These are phyloP conservation scores for Hemithea aestivaria DNA, from an alignment of 2,888 invertebrate genomes.

Conservation along the genomic window DNA sequence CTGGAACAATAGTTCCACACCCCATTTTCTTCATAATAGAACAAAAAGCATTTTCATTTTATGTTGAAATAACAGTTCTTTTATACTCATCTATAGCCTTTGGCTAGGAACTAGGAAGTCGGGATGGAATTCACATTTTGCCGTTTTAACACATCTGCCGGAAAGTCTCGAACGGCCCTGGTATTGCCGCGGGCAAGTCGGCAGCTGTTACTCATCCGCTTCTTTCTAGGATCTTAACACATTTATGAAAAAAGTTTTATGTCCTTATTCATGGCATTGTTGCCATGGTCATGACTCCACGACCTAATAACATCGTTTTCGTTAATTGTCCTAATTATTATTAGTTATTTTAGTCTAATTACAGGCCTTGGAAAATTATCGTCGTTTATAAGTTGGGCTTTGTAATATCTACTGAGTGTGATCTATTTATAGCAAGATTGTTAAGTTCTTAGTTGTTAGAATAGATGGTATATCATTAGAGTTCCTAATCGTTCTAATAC, in stretches of 20 bases:
- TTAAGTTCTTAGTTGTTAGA: constrained; percentile 3
- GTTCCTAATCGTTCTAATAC: constrained; percentile 35
- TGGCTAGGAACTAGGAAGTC: constrained; percentile 47
- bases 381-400: constrained; percentile 14
- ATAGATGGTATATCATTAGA: constrained; percentile 4
- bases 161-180: constrained; percentile 55
- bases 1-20: neutral
- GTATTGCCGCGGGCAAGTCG: constrained; percentile 63
- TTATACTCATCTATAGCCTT: constrained; percentile 51
- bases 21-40: constrained; percentile 12
- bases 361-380: constrained; percentile 12
- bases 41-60: constrained; percentile 22
- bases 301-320: constrained; percentile 19
- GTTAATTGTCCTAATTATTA: constrained; percentile 17
- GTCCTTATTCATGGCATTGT: constrained; percentile 64
- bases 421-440: constrained; percentile 10
- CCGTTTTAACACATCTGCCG: constrained; percentile 71
- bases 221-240: constrained; percentile 55
- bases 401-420: no score
- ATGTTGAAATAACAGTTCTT: constrained; percentile 36
- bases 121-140: constrained; percentile 62
- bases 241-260: constrained; percentile 75
- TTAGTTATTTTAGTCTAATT: constrained; percentile 12
- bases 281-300: constrained; percentile 38
- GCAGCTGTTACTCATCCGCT: constrained; percentile 59